These are phyloP conservation scores for Luehdorfia chinensis DNA, from an alignment of 1,140 invertebrate genomes.

Conservation along the genomic window DNA sequence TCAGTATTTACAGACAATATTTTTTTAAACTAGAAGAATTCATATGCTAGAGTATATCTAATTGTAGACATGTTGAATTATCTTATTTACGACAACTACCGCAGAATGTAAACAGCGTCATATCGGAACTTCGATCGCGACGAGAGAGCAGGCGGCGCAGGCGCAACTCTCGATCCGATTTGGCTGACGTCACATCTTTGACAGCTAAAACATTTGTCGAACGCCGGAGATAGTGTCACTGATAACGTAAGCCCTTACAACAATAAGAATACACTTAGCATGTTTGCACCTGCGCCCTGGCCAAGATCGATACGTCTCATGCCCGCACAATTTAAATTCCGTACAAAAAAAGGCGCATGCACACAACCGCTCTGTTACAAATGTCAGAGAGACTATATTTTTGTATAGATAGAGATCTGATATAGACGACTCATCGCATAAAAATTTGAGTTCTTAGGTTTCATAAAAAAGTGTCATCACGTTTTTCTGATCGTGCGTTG, in stretches of 20 bases:
- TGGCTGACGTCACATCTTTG: conserved; percentile 73
- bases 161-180: conserved; percentile 46
- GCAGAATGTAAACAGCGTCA: conserved; percentile 41
- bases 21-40: no score
- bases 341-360: conserved; percentile 32
- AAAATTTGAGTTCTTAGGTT: conserved; percentile 24
- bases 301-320: conserved; percentile 51
- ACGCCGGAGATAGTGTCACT: conserved; percentile 71
- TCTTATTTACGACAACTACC: conserved; percentile 26
- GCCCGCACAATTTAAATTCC: conserved; percentile 43
- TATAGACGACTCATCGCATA: conserved; percentile 16
- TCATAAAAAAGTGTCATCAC: conserved; percentile 57
- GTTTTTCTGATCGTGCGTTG: conserved; percentile 40
- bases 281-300: conserved; percentile 71
- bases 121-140: conserved; percentile 50
- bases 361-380: conserved; percentile 5
- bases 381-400: conserved; percentile 7
- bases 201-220: conserved; percentile 76
- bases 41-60: no score
- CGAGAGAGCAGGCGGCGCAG: conserved; percentile 32
- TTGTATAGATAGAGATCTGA: conserved; percentile 13
- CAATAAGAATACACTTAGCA: conserved; percentile 75
- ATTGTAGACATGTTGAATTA: no score
- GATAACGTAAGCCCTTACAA: conserved; percentile 74
- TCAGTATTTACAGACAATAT: no score